These are phyloP conservation scores for Ellobius talpinus DNA, from an alignment of 2,113 vertebrate species.

Conservation along the genomic window DNA sequence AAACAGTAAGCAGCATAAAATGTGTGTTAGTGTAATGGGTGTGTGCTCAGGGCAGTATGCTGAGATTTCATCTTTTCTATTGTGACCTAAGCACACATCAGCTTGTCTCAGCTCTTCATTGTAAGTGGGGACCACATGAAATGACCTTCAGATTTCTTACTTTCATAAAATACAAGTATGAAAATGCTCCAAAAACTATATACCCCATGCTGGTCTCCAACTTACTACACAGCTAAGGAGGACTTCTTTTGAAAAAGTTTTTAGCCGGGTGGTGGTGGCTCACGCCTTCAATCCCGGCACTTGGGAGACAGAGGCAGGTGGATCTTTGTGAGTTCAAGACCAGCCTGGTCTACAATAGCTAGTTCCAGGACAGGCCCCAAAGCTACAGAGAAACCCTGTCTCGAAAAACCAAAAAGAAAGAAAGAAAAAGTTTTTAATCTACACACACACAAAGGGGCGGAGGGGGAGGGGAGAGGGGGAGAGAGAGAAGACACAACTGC, in stretches of 20 bases:
- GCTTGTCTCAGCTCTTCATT: not conserved
- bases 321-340: too few species aligned
- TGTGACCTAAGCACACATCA: not conserved
- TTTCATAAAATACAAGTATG: not conserved
- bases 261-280: too few species aligned
- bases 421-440: not conserved
- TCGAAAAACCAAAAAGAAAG: too few species aligned
- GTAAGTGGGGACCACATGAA: not conserved
- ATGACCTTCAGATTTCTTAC: not conserved
- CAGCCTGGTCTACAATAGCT: too few species aligned
- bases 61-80: not conserved
- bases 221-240: not conserved
- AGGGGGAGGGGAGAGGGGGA: too few species aligned
- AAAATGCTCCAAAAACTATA: not conserved
- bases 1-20: not conserved
- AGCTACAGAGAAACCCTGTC: too few species aligned
- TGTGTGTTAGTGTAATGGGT: not conserved
- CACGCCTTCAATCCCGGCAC: too few species aligned
- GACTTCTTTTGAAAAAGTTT: not conserved
- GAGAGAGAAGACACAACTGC: not conserved
- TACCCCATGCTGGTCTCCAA: not conserved
- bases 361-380: too few species aligned
- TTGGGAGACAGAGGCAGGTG: too few species aligned
- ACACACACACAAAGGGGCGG: not conserved
- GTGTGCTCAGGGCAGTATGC: not conserved